Percentiles rank a stretch among this genome's conserved stretches.
Conservation (phyloP, 2,888 invertebrate species). For the Meghimatium bilineatum region DNA sequence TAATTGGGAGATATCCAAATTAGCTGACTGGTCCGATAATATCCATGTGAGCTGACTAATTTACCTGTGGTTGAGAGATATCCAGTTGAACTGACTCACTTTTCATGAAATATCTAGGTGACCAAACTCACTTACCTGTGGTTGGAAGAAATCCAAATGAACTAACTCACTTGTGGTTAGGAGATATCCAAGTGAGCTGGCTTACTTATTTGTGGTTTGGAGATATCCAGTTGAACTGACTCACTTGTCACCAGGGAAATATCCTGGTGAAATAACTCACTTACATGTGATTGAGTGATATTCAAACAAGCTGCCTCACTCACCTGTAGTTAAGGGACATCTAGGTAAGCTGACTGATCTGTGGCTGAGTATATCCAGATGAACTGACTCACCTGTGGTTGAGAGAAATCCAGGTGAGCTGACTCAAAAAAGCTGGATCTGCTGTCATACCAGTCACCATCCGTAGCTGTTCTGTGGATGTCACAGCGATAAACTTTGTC, state of each 20-base stretch:
- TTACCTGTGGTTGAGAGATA: slow-evolving; percentile 9
- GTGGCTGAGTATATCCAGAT: background rate
- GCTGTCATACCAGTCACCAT: slow-evolving; percentile 75
- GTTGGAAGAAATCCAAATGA: background rate
- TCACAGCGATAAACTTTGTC: background rate
- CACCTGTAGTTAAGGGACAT: background rate
- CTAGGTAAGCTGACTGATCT: background rate
- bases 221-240: background rate
- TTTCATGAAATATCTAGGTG: background rate
- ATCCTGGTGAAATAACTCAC: background rate
- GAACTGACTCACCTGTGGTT: slow-evolving; percentile 69
- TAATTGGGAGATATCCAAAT: background rate
- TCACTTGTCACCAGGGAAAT: background rate
- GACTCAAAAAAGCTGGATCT: slow-evolving; percentile 75
- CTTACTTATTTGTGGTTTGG: background rate
- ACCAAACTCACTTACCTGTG: background rate
- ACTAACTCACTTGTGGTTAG: background rate
- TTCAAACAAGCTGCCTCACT: slow-evolving; percentile 57
- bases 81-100: background rate
- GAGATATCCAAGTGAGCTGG: background rate
- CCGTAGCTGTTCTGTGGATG: slow-evolving; percentile 73
- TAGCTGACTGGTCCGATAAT: slow-evolving; percentile 67
- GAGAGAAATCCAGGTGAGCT: slow-evolving; percentile 75
- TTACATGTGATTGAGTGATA: slow-evolving; percentile 71
- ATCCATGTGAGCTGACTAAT: slow-evolving; percentile 61